These are phyloP conservation scores for Agrotis exclamationis DNA, from an alignment of 2,888 invertebrate species.

Conservation along the genomic window DNA sequence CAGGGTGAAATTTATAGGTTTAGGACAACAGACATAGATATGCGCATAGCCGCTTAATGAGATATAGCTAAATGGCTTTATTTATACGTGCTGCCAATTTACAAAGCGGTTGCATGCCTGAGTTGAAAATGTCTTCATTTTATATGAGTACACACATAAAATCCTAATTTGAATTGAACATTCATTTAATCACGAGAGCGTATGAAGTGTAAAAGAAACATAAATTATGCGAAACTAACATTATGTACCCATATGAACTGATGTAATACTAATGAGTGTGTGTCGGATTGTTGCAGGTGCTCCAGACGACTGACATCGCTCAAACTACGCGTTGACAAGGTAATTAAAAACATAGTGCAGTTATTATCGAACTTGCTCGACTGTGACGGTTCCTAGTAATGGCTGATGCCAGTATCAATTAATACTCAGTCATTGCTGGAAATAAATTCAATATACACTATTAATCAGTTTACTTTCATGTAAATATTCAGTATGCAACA, in stretches of 20 bases:
- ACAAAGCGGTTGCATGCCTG: conserved; percentile 2
- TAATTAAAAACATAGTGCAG: conserved; percentile 74
- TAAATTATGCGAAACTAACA: neutral
- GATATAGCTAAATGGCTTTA: conserved; percentile 19
- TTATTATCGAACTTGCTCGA: conserved; percentile 61
- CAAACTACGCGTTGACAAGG: conserved; percentile 74
- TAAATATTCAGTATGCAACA: conserved; percentile 25
- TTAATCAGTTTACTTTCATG: conserved; percentile 24
- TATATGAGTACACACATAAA: neutral
- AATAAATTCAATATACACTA: conserved; percentile 31
- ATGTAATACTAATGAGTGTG: conserved; percentile 65
- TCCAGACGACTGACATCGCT: conserved; percentile 65
- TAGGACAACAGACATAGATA: conserved; percentile 8
- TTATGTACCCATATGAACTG: conserved; percentile 16
- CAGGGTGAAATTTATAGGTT: conserved; percentile 43
- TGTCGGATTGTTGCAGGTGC: conserved; percentile 77
- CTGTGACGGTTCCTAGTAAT: conserved; percentile 66
- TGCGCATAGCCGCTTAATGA: conserved; percentile 29
- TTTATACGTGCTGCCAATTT: conserved; percentile 11
- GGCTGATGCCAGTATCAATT: conserved; percentile 54
- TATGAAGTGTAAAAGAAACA: neutral
- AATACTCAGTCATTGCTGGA: conserved; percentile 24
- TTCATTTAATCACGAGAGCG: neutral
- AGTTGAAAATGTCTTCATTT: neutral
- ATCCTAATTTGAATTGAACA: neutral